phyloP scores from a whole-genome alignment of 1,140 invertebrate species.

The Apis laboriosa region DNA sequence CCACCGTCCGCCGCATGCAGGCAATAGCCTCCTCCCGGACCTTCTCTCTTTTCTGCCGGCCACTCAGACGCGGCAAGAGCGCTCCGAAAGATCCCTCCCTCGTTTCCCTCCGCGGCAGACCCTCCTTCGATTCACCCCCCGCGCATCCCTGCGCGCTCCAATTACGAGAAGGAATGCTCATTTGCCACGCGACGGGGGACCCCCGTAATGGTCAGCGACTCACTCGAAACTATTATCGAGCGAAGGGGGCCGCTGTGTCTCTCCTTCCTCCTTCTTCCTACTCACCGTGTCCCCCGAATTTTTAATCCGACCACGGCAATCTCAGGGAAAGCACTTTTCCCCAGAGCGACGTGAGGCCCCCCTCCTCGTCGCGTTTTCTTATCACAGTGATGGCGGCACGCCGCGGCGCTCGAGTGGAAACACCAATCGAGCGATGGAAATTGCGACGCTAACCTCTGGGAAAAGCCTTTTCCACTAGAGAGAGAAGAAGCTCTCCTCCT shows the following conservation, averaged over 20 bases:
- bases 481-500: background rate
- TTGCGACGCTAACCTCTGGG: conserved; percentile 65
- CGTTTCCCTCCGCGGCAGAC: conserved; percentile 48
- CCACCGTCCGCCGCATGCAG: conserved; percentile 26
- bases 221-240: conserved; percentile 71
- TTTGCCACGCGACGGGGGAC: conserved; percentile 65
- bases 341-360: conserved; percentile 23
- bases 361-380: conserved; percentile 56
- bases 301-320: conserved; percentile 63
- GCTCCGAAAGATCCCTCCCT: conserved; percentile 53
- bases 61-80: conserved; percentile 66
- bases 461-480: conserved; percentile 56
- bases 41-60: conserved; percentile 43
- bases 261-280: background rate
- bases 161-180: conserved; percentile 72
- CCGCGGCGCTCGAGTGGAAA: conserved; percentile 60
- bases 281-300: conserved; percentile 44
- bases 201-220: conserved; percentile 67
- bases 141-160: conserved; percentile 65
- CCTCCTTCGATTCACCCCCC: conserved; percentile 47
- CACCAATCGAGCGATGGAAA: conserved; percentile 68
- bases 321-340: conserved; percentile 60
- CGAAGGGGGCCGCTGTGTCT: conserved; percentile 5
- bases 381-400: conserved; percentile 56
- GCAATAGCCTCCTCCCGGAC: conserved; percentile 1